These are phyloP conservation scores for Siniperca undulata DNA, from an alignment of 2,797 vertebrate genomes.

Conservation along the genomic window DNA sequence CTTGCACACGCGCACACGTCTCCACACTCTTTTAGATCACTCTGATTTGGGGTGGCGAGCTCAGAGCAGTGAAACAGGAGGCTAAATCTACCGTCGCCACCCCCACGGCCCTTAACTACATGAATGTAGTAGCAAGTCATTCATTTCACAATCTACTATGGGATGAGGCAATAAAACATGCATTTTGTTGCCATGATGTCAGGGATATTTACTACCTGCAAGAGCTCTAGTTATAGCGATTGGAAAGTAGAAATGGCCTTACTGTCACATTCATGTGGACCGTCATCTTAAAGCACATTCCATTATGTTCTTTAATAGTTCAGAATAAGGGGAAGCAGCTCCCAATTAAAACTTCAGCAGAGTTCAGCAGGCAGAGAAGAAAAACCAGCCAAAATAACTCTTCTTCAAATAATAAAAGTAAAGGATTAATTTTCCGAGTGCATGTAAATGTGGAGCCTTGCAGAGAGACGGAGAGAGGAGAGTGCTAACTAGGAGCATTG, in stretches of 20 bases:
- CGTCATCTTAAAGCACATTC: slow-evolving; percentile 83
- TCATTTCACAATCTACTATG: slow-evolving; percentile 84
- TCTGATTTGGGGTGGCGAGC: slow-evolving; percentile 83
- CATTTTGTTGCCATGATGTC: slow-evolving; percentile 83
- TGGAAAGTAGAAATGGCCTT: slow-evolving; percentile 82
- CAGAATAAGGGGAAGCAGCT: slow-evolving; percentile 72
- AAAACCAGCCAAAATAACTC: slow-evolving; percentile 82
- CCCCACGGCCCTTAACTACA: slow-evolving; percentile 81
- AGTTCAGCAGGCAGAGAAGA: slow-evolving; percentile 83
- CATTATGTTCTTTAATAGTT: slow-evolving; percentile 82
- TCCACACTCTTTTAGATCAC: slow-evolving; percentile 82
- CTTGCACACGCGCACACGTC: slow-evolving; percentile 51
- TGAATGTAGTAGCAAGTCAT: slow-evolving; percentile 89
- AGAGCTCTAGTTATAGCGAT: slow-evolving; percentile 77
- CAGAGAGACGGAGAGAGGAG: slow-evolving; percentile 33
- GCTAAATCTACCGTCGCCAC: slow-evolving; percentile 80
- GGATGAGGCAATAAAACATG: slow-evolving; percentile 86
- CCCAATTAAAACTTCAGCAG: slow-evolving; percentile 74
- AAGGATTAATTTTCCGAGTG: slow-evolving; percentile 80
- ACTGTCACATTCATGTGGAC: slow-evolving; percentile 88
- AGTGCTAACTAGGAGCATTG: slow-evolving; percentile 60
- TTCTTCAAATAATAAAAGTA: slow-evolving; percentile 83
- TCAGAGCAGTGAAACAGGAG: slow-evolving; percentile 76
- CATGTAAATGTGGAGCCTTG: slow-evolving; percentile 81
- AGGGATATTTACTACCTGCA: slow-evolving; percentile 68